These are phyloP conservation scores for Condylura cristata DNA, from an alignment of 2,113 vertebrate genomes.

Conservation along the genomic window DNA sequence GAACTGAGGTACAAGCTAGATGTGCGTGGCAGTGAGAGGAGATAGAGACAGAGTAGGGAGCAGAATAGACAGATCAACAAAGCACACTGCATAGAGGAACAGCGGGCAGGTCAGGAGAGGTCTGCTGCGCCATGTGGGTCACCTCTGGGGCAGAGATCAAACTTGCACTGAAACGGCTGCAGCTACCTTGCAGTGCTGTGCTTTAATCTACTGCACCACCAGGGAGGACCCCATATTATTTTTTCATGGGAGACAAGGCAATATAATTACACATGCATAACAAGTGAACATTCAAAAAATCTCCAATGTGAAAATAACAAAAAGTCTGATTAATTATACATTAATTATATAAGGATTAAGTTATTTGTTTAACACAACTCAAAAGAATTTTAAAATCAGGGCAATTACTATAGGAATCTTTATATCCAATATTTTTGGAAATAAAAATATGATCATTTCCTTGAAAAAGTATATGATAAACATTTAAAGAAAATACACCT, in stretches of 20 bases:
- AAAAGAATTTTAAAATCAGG: neutral
- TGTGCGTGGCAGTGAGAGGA: no score
- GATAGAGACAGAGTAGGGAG: no score
- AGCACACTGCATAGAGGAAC: no score
- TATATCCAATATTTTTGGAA: neutral
- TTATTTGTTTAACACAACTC: neutral
- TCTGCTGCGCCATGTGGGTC: no score
- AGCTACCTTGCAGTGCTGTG: no score
- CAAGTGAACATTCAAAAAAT: neutral
- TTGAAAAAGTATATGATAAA: neutral
- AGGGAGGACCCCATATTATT: no score
- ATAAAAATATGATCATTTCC: neutral
- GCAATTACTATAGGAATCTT: neutral
- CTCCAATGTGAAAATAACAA: neutral
- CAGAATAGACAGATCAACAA: no score
- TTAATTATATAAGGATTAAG: neutral
- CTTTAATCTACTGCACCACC: no score
- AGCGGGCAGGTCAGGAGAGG: no score
- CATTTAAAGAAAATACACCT: neutral
- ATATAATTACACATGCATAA: neutral
- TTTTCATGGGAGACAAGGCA: neutral
- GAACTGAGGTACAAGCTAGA: no score
- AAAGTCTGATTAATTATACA: neutral
- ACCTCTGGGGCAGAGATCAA: no score
- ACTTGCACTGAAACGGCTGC: no score